Base-by-base conservation (phyloP, 2,888 invertebrate genomes). In the Rhamnusium bicolor region DNA sequence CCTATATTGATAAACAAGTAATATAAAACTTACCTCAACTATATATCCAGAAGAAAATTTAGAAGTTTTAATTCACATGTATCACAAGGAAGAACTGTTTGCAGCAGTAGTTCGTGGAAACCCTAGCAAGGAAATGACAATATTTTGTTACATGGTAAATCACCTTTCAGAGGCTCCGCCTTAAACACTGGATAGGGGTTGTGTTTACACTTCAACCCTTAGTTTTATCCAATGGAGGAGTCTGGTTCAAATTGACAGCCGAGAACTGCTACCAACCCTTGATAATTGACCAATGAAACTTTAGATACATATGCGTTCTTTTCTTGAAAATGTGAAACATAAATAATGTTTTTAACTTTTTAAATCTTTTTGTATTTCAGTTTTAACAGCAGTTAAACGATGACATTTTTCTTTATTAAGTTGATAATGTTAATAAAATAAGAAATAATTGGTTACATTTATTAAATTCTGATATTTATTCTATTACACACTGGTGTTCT, bases 141-240 rank as follows among this genome's bases (percentile, higher is more conserved):
- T 82, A 81, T 81, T n/a, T 81, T 80, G 79, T 78, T 80, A 78
- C 76, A 79, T 78, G 79, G 79, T 81, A 84, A 82, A 82, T 84
- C 84, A 85, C 80, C 84, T 82, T 82, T 82, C 80, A 60, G 73
- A 82, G 73, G 84, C 85, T 81, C 84, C 85, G 84, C 85, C 85
- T 83, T 80, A 74, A 82, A 83, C 82, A 81, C 79, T 80, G 83
- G 80, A 81, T 82, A 79, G 83, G 85, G 85, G 85, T 80, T 84
- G 85, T 83, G 84, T 85, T 84, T 84, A 85, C 84, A 85, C 82
- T 85, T 85, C 84, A 84, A 80, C 83, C 84, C 83, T 80, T 78
- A 76, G 79, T 81, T 82, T 84, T 84, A 81, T 82, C 87, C 87
- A 87, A 87, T 87, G 79, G 84, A 81, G 75, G 76, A 72, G 76